Percentiles rank a stretch among this genome's conserved stretches.
Conservation (phyloP, 2,797 vertebrate genomes). For the Phalanger gymnotis region DNA sequence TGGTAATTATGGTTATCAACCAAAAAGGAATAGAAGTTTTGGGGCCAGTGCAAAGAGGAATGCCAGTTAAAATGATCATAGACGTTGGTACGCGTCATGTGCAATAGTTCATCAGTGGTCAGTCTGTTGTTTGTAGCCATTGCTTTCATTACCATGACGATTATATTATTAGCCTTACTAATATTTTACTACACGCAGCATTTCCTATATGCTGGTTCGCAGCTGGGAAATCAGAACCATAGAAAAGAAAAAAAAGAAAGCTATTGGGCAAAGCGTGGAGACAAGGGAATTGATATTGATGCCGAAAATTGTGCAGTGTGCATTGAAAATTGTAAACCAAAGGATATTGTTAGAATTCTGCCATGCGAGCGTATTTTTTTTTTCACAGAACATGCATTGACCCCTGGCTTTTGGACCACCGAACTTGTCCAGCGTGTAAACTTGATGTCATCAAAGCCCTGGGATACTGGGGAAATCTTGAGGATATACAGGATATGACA, state of each 20-base stretch:
- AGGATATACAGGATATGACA: constrained; percentile 81
- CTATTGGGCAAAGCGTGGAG: constrained; percentile 86
- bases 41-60: constrained; percentile 85
- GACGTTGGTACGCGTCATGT: constrained; percentile 84
- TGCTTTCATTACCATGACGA: constrained; percentile 89
- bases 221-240: constrained; percentile 86
- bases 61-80: constrained; percentile 85
- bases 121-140: constrained; percentile 89
- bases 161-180: constrained; percentile 87
- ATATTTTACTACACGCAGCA: constrained; percentile 89
- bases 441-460: constrained; percentile 89
- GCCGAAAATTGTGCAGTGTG: constrained; percentile 89
- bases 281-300: constrained; percentile 87
- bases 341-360: constrained; percentile 87
- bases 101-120: constrained; percentile 86
- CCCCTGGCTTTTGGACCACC: constrained; percentile 79
- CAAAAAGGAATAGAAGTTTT: constrained; percentile 87
- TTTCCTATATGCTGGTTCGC: constrained; percentile 86
- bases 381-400: no score
- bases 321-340: constrained; percentile 88
- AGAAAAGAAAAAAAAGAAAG: constrained; percentile 88
- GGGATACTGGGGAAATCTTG: constrained; percentile 86
- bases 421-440: constrained; percentile 90
- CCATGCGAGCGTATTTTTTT: constrained; percentile 82
- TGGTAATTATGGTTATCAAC: constrained; percentile 89